A percentile compares a stretch with the other conserved stretches of the same genome.
phyloP scores from a whole-genome alignment of 1,140 invertebrate species.

The Bursaphelenchus mucronatus region DNA sequence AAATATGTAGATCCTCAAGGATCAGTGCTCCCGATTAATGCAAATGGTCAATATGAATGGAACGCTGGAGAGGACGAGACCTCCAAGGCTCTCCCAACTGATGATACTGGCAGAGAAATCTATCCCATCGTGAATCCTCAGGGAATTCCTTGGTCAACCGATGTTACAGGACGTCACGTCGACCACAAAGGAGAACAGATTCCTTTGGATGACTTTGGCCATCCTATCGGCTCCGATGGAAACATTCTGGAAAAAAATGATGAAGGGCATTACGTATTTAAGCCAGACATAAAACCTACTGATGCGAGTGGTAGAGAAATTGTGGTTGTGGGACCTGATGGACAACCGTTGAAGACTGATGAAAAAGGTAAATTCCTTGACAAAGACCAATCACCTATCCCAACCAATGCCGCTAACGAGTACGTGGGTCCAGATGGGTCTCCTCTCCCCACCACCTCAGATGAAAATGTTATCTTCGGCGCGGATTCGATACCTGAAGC shows the following conservation, averaged over 20 bases:
- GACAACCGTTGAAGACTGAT: constrained; percentile 27
- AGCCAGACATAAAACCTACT: constrained; percentile 11
- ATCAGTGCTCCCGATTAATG: neutral
- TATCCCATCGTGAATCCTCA: constrained; percentile 38
- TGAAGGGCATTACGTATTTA: neutral
- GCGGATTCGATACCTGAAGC: constrained; percentile 14
- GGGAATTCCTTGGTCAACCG: constrained; percentile 36
- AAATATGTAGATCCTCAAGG: constrained; percentile 3
- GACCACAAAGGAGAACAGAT: constrained; percentile 18
- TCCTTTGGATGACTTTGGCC: constrained; percentile 12
- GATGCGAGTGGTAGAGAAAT: constrained; percentile 3
- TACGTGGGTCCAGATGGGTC: constrained; percentile 46
- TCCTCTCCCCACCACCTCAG: constrained; percentile 40
- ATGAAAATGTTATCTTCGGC: constrained; percentile 32
- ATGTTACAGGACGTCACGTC: constrained; percentile 25
- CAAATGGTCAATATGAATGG: constrained; percentile 6
- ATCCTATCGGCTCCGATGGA: constrained; percentile 28
- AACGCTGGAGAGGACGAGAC: constrained; percentile 7
- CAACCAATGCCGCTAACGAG: constrained; percentile 39
- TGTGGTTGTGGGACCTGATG: constrained; percentile 13
- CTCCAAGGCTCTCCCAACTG: constrained; percentile 35
- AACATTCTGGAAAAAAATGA: constrained; percentile 14
- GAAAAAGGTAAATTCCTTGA: constrained; percentile 17
- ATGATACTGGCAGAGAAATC: constrained; percentile 43
- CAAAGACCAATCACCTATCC: constrained; percentile 20